Conservation (phyloP, 2,797 vertebrate species). For the Hafferia zeledoni region DNA sequence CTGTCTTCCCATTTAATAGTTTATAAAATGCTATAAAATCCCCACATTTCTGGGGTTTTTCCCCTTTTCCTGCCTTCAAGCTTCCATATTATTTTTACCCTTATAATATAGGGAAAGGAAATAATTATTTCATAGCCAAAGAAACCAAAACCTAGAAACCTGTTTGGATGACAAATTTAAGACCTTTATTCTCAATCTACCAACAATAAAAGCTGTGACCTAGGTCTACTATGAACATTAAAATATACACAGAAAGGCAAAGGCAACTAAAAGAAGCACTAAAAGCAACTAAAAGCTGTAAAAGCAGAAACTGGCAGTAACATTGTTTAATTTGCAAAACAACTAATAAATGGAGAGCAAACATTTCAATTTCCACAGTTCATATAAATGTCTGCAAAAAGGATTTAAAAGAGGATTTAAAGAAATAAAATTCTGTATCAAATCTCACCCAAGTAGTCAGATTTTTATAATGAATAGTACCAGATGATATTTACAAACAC, state of each 20-base stretch:
- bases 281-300: neutral
- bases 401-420: neutral
- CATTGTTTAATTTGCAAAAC: neutral
- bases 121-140: neutral
- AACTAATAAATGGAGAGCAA: neutral
- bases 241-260: neutral
- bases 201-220: neutral
- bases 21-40: neutral
- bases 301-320: neutral
- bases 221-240: neutral
- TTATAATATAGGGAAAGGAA: neutral
- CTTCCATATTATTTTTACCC: neutral
- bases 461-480: neutral
- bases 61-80: neutral
- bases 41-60: neutral
- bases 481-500: neutral
- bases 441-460: neutral
- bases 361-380: neutral
- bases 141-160: neutral
- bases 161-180: neutral
- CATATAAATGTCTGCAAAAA: neutral
- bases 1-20: neutral
- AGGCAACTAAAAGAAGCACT: neutral
- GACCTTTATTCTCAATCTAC: neutral
- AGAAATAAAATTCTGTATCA: neutral